These are phyloP conservation scores for Metacarcinus magister DNA, from an alignment of 2,888 invertebrate genomes.

Conservation along the genomic window DNA sequence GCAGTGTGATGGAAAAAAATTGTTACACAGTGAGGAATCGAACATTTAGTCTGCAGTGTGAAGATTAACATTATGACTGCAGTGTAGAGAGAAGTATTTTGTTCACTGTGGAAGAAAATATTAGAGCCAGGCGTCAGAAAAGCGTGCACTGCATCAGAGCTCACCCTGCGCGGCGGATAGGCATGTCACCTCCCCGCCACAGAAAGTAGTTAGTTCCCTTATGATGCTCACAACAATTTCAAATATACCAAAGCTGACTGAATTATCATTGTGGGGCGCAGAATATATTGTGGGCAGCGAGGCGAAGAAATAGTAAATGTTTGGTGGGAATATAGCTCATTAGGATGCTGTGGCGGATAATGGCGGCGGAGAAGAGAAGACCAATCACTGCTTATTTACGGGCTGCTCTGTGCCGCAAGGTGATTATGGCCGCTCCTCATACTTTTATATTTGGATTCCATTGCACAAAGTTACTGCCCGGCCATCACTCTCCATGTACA, in stretches of 20 bases:
- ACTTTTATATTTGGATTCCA: slow-evolving; percentile 26
- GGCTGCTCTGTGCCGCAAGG: not conserved
- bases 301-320: not conserved
- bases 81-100: not conserved
- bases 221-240: not conserved
- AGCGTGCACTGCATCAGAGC: no score
- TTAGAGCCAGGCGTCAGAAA: no score
- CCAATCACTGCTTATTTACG: slow-evolving; percentile 12
- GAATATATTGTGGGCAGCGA: not conserved
- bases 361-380: not conserved
- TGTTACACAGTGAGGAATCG: not conserved
- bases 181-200: not conserved
- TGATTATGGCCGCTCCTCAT: slow-evolving; percentile 21
- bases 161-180: no score
- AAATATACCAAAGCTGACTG: not conserved
- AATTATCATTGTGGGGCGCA: not conserved
- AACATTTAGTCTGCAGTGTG: not conserved
- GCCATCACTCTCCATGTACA: not conserved
- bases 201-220: not conserved
- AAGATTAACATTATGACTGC: not conserved
- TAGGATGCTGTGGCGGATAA: not conserved
- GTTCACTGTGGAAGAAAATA: no score
- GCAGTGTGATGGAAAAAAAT: not conserved
- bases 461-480: not conserved
- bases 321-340: not conserved